Evolutionary conservation across 64 coral and sea anemone genomes (phyloP), one percentile per base, ranked within the genome.

Genomic region (Trachythela sp.): DNA sequence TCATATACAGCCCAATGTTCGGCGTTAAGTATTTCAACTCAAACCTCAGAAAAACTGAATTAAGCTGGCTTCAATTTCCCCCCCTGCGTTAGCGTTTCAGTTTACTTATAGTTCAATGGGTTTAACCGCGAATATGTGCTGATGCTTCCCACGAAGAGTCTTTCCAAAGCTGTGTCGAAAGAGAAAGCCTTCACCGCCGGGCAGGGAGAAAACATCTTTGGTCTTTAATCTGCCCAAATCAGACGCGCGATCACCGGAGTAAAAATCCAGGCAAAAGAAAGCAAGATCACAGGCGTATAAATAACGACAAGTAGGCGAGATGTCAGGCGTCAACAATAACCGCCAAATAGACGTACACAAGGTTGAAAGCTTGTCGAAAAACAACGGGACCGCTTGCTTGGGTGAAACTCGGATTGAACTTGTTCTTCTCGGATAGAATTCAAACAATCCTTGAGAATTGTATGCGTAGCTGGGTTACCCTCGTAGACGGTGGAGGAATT

Each of bases 261-360:
- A 92, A 72, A 92, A 92, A 48, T 92, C 85, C 7, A 92, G 84
- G n/a, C 64, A 87, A 45, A 92, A 92, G 38, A 80, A 92, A 0
- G 90, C 85, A 0, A 92, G 33, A 83, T 88, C 85, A 0, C 90
- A 37, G 6, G 48, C 75, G 13, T 54, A 26, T 8, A 64, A 35
- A 39, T 38, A 92, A 1, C 68, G 14, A 48, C 56, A 29, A 17
- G n/a, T 20, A 8, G 90, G 68, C n/a, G 68, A 34, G 43, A 54
- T 17, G 2, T 6, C 35, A 36, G 85, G 45, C 20, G 18, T 7
- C 13, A 87, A 40, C 2, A 58, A 0, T 56, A 8, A 48, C 2
- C 20, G 14, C 22, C 40, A 27, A 0, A 92, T 18, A 22, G 37
- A 84, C 1, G 64, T 8, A 39, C 90, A 92, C 14, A 92, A 83